These are phyloP conservation scores for Willowsia nigromaculata DNA, from an alignment of 2,888 invertebrate genomes.

Conservation along the genomic window DNA sequence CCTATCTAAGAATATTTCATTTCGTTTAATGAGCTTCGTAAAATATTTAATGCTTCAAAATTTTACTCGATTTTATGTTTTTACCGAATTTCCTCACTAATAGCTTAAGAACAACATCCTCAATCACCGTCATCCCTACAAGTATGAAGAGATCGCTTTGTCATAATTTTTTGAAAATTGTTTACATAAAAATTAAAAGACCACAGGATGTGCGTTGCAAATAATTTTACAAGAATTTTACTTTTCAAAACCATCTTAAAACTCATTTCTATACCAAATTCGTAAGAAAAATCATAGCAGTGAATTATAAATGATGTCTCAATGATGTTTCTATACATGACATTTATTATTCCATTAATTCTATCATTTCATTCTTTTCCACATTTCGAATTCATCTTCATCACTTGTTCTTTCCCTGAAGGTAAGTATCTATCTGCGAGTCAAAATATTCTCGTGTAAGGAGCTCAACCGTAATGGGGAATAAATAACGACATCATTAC, in stretches of 20 bases:
- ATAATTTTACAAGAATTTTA: too few relatives aligned
- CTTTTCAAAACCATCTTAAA: background rate
- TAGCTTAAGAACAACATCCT: too few relatives aligned
- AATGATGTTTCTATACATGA: background rate
- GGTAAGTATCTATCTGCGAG: background rate
- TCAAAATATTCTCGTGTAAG: background rate
- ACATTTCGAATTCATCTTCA: background rate
- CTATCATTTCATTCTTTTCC: background rate
- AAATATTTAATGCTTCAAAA: too few relatives aligned
- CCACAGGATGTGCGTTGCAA: too few relatives aligned
- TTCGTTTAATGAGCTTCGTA: too few relatives aligned
- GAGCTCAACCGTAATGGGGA: background rate
- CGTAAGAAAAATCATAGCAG: background rate
- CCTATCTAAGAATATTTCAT: too few relatives aligned
- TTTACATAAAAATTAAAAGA: background rate
- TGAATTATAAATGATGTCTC: slow-evolving; percentile 24
- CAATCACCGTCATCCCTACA: too few relatives aligned
- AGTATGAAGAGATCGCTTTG: too few relatives aligned
- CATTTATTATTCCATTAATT: slow-evolving; percentile 21
- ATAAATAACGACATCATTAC: slow-evolving; percentile 62
- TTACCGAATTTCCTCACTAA: too few relatives aligned
- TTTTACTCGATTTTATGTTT: too few relatives aligned
- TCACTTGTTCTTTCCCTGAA: background rate
- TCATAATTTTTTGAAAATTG: background rate
- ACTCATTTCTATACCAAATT: background rate